Evolutionary conservation across 1,140 invertebrate species (phyloP).

Genomic region (Ctenoplectra terminalis): DNA sequence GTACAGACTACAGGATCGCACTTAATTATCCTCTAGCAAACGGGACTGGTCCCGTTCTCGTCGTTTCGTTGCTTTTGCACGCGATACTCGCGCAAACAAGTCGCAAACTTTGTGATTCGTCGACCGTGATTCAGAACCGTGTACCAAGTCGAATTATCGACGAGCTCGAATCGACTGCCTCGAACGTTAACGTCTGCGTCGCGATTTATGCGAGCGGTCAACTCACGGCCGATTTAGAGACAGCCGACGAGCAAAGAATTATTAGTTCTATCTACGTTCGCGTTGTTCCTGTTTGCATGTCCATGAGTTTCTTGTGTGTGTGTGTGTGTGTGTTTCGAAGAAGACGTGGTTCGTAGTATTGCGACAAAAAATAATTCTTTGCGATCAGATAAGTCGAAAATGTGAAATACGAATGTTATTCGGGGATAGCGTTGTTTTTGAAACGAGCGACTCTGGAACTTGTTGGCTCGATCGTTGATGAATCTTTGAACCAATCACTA

Average conservation of each 20-base stretch:
- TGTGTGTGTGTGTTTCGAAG: not conserved
- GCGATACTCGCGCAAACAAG: constrained; percentile 10
- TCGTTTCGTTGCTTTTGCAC: constrained; percentile 16
- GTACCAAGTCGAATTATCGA: not conserved
- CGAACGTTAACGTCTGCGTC: not conserved
- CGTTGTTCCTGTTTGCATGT: not conserved
- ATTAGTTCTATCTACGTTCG: not conserved
- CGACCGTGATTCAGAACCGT: constrained; percentile 21
- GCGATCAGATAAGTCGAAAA: not conserved
- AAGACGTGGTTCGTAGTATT: not conserved
- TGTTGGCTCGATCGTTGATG: not conserved
- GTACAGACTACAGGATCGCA: constrained; percentile 15
- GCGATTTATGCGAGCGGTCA: not conserved
- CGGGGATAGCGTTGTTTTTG: not conserved
- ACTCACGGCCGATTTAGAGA: not conserved
- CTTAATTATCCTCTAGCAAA: constrained; percentile 55
- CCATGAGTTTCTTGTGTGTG: too few species aligned
- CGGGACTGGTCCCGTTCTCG: not conserved
- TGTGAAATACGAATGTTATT: too few species aligned
- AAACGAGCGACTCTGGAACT: not conserved
- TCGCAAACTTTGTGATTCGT: constrained; percentile 17
- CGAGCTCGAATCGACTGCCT: not conserved
- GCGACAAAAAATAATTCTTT: not conserved
- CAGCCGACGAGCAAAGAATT: not conserved
- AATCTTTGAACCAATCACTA: too few species aligned